A percentile compares a stretch with the other conserved stretches of the same genome.
Conservation (phyloP, 2,888 invertebrate species). For the Netelia fuscicornis region DNA sequence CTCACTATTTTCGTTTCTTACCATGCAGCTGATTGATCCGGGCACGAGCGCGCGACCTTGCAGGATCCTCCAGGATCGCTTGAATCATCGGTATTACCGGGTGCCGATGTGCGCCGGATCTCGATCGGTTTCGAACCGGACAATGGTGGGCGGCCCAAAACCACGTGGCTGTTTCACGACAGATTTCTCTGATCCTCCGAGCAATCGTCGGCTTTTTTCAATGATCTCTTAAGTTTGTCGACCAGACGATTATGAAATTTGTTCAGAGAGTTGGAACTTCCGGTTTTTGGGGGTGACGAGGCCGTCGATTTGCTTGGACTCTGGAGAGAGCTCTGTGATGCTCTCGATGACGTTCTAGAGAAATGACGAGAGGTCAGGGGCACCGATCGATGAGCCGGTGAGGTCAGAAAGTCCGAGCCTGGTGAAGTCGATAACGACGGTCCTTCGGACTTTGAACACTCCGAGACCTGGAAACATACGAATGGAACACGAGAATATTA, state of each 20-base stretch:
- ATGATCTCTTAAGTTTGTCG: conserved; percentile 91
- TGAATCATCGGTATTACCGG: conserved; percentile 69
- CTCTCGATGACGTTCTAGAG: conserved; percentile 87
- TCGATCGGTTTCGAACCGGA: conserved; percentile 83
- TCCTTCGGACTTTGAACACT: conserved; percentile 91
- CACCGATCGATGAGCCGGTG: conserved; percentile 89
- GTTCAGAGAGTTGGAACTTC: conserved; percentile 88
- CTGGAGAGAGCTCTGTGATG: conserved; percentile 88
- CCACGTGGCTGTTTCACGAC: conserved; percentile 82
- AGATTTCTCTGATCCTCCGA: conserved; percentile 85
- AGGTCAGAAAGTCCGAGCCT: conserved; percentile 86
- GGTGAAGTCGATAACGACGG: conserved; percentile 90
- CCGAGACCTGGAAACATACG: conserved; percentile 86
- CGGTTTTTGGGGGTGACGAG: conserved; percentile 88
- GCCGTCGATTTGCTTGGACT: conserved; percentile 89
- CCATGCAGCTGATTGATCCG: conserved; percentile 79
- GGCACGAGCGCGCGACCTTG: conserved; percentile 78
- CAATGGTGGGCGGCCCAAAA: conserved; percentile 82
- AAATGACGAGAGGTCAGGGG: conserved; percentile 89
- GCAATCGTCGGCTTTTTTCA: conserved; percentile 87
- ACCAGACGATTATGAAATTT: conserved; percentile 93
- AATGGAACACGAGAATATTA: not conserved
- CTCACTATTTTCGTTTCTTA: conserved; percentile 51
- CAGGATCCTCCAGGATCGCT: conserved; percentile 57
- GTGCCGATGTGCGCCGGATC: conserved; percentile 83